phyloP scores from a whole-genome alignment of 1,140 invertebrate genomes.

The Cyrtorhinus lividipennis region DNA sequence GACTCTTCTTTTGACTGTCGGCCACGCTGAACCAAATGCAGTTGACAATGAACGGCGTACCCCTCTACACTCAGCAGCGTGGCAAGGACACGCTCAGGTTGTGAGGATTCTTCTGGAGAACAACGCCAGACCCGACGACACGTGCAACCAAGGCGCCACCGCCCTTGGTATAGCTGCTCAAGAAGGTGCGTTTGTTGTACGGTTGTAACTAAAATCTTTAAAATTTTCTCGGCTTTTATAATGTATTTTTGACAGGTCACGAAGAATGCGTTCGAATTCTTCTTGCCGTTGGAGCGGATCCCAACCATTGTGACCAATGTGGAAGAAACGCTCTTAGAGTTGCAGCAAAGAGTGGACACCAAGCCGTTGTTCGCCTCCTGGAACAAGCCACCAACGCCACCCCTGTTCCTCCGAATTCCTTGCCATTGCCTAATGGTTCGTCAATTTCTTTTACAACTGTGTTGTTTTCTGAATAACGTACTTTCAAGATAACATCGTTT shows the following conservation, averaged over 20 bases:
- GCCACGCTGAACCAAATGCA: constrained; percentile 69
- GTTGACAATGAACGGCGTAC: constrained; percentile 79
- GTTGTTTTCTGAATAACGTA: not conserved
- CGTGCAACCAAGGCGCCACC: constrained; percentile 87
- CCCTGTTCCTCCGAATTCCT: constrained; percentile 11
- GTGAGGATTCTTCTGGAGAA: constrained; percentile 65
- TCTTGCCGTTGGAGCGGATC: constrained; percentile 78
- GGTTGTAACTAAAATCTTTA: too few species aligned
- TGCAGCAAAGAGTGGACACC: constrained; percentile 60
- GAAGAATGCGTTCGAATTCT: constrained; percentile 76
- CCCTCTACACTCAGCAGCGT: constrained; percentile 84
- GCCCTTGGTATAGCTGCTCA: constrained; percentile 72
- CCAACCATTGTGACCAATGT: constrained; percentile 80
- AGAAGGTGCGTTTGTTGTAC: too few species aligned
- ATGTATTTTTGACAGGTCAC: constrained; percentile 38
- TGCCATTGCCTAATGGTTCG: constrained; percentile 19
- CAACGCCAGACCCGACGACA: constrained; percentile 69
- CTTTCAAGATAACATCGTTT: not conserved
- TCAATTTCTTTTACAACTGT: not conserved
- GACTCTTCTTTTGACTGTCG: constrained; percentile 58
- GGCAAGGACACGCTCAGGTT: constrained; percentile 79
- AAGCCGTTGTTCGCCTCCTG: constrained; percentile 50
- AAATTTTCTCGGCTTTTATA: too few species aligned
- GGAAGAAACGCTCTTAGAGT: constrained; percentile 65
- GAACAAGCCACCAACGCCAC: constrained; percentile 32